Conservation (phyloP, 2,113 vertebrate species). For the Perognathus longimembris region DNA sequence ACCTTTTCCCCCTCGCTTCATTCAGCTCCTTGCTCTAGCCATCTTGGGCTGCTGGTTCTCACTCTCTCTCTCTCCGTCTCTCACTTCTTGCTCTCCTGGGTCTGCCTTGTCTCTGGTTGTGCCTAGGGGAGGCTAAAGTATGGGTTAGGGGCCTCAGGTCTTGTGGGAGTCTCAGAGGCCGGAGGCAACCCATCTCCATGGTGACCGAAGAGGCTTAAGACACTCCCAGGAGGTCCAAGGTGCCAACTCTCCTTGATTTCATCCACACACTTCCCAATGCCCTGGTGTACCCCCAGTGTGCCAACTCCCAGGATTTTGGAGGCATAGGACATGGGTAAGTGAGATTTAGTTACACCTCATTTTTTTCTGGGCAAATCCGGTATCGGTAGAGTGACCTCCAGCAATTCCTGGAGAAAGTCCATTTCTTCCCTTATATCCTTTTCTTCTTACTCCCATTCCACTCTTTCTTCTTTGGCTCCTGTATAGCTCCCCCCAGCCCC, state of each 20-base stretch:
- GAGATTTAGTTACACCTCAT: not conserved
- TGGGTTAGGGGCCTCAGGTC: conserved; percentile 63
- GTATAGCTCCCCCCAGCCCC: not conserved
- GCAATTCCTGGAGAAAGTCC: not conserved
- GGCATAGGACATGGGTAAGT: not conserved
- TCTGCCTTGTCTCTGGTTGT: conserved; percentile 61
- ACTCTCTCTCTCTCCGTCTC: conserved; percentile 79
- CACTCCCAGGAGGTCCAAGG: conserved; percentile 68
- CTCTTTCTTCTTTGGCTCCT: not conserved
- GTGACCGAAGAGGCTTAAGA: conserved; percentile 69
- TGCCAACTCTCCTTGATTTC: conserved; percentile 40
- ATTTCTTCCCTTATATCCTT: not conserved
- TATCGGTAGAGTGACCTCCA: not conserved
- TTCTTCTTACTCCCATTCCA: not conserved
- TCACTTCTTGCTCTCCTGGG: conserved; percentile 78
- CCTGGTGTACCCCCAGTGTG: conserved; percentile 35
- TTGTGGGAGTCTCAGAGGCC: conserved; percentile 70
- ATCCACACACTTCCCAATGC: conserved; percentile 34
- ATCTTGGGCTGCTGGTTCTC: conserved; percentile 59
- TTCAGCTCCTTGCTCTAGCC: conserved; percentile 55
- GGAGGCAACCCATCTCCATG: conserved; percentile 72
- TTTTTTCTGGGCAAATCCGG: conserved; percentile 11
- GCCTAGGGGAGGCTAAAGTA: conserved; percentile 44
- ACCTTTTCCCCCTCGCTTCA: not conserved
- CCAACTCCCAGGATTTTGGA: conserved; percentile 44